phyloP scores from a whole-genome alignment of 2,797 vertebrate species.

The Gila robusta region DNA sequence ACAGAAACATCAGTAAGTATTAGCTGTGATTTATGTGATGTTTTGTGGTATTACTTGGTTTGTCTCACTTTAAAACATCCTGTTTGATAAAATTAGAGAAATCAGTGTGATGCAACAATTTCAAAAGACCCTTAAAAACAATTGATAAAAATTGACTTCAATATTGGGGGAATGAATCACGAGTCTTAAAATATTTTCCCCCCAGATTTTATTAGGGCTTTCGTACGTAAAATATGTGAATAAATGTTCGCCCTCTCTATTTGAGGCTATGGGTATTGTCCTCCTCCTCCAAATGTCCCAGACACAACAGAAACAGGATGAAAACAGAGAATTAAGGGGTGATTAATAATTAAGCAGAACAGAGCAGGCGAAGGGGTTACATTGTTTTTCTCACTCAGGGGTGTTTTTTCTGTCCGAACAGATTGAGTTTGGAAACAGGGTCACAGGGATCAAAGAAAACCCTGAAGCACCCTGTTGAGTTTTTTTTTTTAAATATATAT shows the following conservation, averaged over 20 bases:
- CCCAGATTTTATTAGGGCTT: neutral
- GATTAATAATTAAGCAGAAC: slow-evolving; percentile 61
- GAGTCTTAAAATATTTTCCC: too few species aligned
- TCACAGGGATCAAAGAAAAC: slow-evolving; percentile 74
- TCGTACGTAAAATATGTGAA: neutral
- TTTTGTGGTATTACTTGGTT: neutral
- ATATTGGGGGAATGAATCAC: neutral
- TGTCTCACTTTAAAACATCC: neutral
- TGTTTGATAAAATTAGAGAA: neutral
- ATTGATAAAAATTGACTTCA: neutral
- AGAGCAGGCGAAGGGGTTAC: slow-evolving; percentile 53
- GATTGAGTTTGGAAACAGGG: slow-evolving; percentile 76
- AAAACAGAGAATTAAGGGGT: slow-evolving; percentile 39
- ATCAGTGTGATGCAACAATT: neutral
- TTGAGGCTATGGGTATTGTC: neutral
- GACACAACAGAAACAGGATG: slow-evolving; percentile 30
- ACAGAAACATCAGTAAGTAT: slow-evolving; percentile 9
- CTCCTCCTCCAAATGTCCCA: slow-evolving; percentile 25
- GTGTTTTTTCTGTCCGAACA: slow-evolving; percentile 73
- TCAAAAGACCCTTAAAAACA: neutral
- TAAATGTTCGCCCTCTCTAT: neutral
- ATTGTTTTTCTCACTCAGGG: slow-evolving; percentile 59
- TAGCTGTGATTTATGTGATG: neutral
- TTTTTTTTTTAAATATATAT: slow-evolving; percentile 57
- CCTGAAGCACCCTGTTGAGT: slow-evolving; percentile 74